Percentiles rank a stretch among this genome's conserved stretches.
phyloP scores from a whole-genome alignment of 30 jellyfish, hydroid and myxozoan genomes.

The Chrysaora quinquecirrha region DNA sequence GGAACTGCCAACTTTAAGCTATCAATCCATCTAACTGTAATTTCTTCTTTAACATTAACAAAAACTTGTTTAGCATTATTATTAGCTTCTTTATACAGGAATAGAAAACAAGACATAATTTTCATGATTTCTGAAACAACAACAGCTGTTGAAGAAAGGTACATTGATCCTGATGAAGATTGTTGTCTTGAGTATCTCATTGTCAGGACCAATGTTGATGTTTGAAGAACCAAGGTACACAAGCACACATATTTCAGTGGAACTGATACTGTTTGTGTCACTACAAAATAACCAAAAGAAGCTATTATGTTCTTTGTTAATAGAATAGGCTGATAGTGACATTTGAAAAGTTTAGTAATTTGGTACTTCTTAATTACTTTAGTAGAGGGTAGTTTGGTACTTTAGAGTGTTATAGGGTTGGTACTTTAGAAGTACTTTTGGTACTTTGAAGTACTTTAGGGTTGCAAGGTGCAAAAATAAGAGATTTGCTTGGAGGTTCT shows the following conservation, averaged over 20 bases:
- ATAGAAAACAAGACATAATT: conserved; percentile 44
- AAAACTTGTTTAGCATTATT: conserved; percentile 13
- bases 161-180: conserved; percentile 59
- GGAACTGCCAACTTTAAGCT: conserved; percentile 85
- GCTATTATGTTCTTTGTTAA: no score
- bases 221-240: conserved; percentile 80
- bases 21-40: conserved; percentile 71
- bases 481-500: no score
- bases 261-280: conserved; percentile 61
- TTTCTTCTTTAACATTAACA: conserved; percentile 57
- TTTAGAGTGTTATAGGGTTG: no score
- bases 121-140: conserved; percentile 86
- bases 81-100: conserved; percentile 61
- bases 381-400: no score
- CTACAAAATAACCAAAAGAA: conserved; percentile 75
- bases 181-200: conserved; percentile 83
- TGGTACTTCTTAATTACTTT: no score
- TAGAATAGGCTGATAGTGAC: no score
- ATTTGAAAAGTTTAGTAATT: no score
- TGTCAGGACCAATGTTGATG: conserved; percentile 81
- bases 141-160: conserved; percentile 96
- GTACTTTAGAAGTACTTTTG: no score
- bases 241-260: conserved; percentile 90
- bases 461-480: no score
- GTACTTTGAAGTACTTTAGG: no score